Conservation (phyloP, 2,113 vertebrate genomes). For the Falcunculus frontatus region DNA sequence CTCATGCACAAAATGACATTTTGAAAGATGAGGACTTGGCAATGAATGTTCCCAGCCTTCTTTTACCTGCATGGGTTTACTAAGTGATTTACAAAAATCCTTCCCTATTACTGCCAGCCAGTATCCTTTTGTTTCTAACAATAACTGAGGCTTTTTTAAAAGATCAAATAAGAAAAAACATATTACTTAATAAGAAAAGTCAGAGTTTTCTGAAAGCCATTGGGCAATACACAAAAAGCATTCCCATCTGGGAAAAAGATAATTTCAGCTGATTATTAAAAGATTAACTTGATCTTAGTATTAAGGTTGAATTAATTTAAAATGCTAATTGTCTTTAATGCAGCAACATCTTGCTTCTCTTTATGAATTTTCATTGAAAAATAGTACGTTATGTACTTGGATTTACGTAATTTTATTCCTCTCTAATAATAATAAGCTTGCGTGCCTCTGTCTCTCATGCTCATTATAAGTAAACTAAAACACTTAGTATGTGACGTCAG, state of each 20-base stretch:
- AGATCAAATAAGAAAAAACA: background rate
- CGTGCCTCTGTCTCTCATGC: background rate
- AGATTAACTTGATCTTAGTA: background rate
- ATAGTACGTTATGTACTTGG: background rate
- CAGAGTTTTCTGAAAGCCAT: background rate
- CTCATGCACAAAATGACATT: background rate
- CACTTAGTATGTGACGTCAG: background rate
- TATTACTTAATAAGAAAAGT: background rate
- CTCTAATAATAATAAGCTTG: background rate
- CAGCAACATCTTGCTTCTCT: background rate
- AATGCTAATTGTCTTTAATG: background rate
- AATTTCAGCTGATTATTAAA: background rate
- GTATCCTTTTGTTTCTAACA: background rate
- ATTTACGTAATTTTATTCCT: background rate
- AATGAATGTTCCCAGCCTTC: background rate
- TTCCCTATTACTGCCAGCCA: background rate
- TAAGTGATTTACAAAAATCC: background rate
- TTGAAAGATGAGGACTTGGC: background rate
- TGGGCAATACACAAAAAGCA: background rate
- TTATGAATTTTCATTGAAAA: background rate
- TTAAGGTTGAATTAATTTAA: background rate
- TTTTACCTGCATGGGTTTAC: background rate
- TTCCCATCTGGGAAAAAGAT: background rate
- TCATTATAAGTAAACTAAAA: background rate
- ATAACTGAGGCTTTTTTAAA: background rate